Base-by-base conservation (phyloP, 2,888 invertebrate genomes). In the Heliconius ismenius region DNA sequence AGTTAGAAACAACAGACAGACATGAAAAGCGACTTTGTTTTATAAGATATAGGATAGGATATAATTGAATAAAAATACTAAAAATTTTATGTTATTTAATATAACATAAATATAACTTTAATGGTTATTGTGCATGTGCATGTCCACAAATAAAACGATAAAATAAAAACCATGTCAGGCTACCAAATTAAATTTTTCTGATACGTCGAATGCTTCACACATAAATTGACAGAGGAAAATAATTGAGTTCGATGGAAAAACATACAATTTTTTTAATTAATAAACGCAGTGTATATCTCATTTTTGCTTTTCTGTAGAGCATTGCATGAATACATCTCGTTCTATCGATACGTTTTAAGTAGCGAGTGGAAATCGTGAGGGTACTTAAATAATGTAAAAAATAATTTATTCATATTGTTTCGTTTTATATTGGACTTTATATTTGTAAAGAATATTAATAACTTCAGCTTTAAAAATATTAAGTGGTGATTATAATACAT, bases 201-300 rank as follows among this genome's bases (percentile, higher is more conserved):
- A 73, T 63, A 62, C 62, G 39, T 63, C 73, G 73, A 73, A 73
- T 63, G 26, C 73, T 73, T 73, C 73, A 73, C 73, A 73, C 73
- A 26, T 73, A 63, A 73, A 73, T 73, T 73, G 62, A 73, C 62
- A 73, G 73, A 73, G 73, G 43, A 60, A 73, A 73, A 73, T 73
- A 63, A 73, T 63, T 73, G 63, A 73, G 73, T 73, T 73, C 73
- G 39, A 63, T 73, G 62, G 49, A 73, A 73, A 73, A 63, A 73
- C 26, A 73, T 70, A 39, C 63, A 67, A 26, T 43, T 73, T 58
- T 73, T 73, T 73, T 73, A 73, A 73, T 73, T 73, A 73, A 73
- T 63, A 73, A 73, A 73, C 43, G 62, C 39, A 73, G 43, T 39
- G 24, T 73, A 73, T 73, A 63, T 63, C 73, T 73, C 73, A 73